A percentile compares a stretch with the other conserved stretches of the same genome.
Evolutionary conservation across 2,888 invertebrate genomes (phyloP).

Genomic region (Dascillus cervinus): DNA sequence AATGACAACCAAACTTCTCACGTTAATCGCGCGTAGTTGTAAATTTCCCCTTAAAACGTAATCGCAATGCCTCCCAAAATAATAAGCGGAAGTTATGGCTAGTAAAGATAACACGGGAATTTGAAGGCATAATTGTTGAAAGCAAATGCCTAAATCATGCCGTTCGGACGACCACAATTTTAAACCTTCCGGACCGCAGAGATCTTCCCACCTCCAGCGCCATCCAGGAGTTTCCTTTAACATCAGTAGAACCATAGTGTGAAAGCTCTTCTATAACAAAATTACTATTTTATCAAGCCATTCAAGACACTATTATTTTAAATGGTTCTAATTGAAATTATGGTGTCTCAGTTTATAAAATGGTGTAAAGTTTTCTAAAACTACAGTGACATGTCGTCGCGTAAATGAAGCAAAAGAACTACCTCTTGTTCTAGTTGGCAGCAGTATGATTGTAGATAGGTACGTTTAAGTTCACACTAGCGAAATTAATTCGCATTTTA

Average conservation of each 20-base stretch:
- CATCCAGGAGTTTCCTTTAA: constrained; percentile 13
- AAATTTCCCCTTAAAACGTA: constrained; percentile 55
- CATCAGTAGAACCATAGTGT: neutral
- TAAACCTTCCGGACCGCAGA: constrained; percentile 68
- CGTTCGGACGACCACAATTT: constrained; percentile 59
- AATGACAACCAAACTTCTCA: constrained; percentile 56
- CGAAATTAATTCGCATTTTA: too few relatives aligned
- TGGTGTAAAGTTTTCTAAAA: too few relatives aligned
- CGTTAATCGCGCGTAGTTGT: constrained; percentile 56
- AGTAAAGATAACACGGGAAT: constrained; percentile 67
- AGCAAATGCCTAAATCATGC: constrained; percentile 76
- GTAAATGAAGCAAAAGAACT: too few relatives aligned
- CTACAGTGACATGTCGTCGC: too few relatives aligned
- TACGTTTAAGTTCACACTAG: too few relatives aligned
- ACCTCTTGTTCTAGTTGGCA: too few relatives aligned
- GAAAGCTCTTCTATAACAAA: too few relatives aligned
- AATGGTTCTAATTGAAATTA: neutral
- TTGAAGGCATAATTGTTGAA: constrained; percentile 74
- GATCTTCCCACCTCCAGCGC: constrained; percentile 65
- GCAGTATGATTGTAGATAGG: too few relatives aligned
- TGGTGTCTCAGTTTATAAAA: neutral
- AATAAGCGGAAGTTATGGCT: constrained; percentile 72
- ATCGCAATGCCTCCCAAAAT: constrained; percentile 61
- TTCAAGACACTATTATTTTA: neutral
- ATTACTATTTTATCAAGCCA: neutral